Percentiles rank a stretch among this genome's conserved stretches.
phyloP scores from a whole-genome alignment of 2,113 vertebrate species.

The Neogobius melanostomus region DNA sequence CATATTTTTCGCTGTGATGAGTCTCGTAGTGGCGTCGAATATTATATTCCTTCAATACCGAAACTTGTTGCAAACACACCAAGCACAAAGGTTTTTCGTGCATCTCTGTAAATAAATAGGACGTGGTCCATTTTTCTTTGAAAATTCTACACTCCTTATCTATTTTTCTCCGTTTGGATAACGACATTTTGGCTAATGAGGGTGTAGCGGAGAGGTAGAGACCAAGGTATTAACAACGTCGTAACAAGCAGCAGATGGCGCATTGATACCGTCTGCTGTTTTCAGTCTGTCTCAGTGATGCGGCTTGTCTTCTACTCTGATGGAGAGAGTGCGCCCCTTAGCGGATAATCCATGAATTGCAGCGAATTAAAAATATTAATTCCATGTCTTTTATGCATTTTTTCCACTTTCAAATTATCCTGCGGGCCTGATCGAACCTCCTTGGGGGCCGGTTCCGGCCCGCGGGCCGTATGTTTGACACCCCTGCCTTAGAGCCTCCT shows the following conservation, averaged over 20 bases:
- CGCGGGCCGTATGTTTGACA: too few relatives aligned
- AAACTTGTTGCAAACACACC: too few relatives aligned
- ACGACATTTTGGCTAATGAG: background rate
- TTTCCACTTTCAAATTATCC: too few relatives aligned
- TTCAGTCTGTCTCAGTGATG: background rate
- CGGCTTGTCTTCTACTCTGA: background rate
- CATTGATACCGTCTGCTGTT: background rate
- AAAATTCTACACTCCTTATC: constrained; percentile 13
- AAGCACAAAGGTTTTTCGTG: constrained; percentile 8
- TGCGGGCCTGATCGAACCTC: too few relatives aligned
- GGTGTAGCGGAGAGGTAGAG: background rate
- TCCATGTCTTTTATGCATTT: too few relatives aligned
- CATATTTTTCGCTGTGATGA: constrained; percentile 2
- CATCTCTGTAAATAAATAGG: constrained; percentile 10
- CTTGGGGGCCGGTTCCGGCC: too few relatives aligned
- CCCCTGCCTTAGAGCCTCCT: too few relatives aligned
- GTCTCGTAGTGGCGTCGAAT: constrained; percentile 10
- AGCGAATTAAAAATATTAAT: background rate
- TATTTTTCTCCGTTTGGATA: constrained; percentile 11
- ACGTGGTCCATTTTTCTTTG: constrained; percentile 3
- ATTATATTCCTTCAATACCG: too few relatives aligned
- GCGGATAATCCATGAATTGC: too few relatives aligned
- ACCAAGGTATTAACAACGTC: background rate
- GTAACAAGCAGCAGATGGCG: background rate
- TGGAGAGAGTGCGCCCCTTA: background rate